Base-by-base conservation (phyloP, 2,113 vertebrate species). In the Heterocephalus glaber region DNA sequence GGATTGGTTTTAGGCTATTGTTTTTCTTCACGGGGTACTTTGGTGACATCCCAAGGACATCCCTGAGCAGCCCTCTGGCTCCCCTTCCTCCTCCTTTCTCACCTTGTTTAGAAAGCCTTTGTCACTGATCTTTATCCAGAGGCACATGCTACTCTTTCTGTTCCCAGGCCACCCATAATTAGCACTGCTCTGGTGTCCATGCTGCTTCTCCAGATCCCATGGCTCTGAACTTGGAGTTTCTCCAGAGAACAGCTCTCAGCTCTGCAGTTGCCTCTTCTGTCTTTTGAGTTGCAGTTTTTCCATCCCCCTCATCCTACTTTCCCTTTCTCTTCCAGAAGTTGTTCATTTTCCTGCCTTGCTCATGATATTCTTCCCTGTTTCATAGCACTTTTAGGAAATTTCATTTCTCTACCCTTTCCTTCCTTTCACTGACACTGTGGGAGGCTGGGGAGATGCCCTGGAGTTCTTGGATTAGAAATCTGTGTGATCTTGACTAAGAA, bases 121-220 rank as follows among this genome's bases (percentile, higher is more conserved):
- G 56, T 58, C 56, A 58, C 17, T 58, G 79, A 54, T 93, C 74
- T 41, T 84, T 54, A 61, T 54, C 94, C 87, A 89, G 49, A 85
- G 95, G 84, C 52, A 41, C 60, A 58, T 6, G 28, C 49, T 89
- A 19, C 54, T 20, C 6, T 20, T 49, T 30, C 94, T 79, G 9
- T 65, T 96, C 76, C 54, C 88, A 26, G 96, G 49, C 61, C 88
- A n/a, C 6, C 54, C 41, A 92, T 70, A 61, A 81, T 94, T 90
- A 94, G 38, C 80, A 44, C n/a, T 9, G 52, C 7, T 52, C 11
- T 33, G 52, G 28, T 63, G 28, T 68, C 80, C 86, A 4, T 76
- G 76, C 52, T 19, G 1, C 76, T 88, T 80, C 20, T n/a, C 68
- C 11, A 4, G 26, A 22, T 52, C 72, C 47, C 17, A 0, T 28